Base-by-base conservation (phyloP, 1,140 invertebrate species). In the Drosophila teissieri region DNA sequence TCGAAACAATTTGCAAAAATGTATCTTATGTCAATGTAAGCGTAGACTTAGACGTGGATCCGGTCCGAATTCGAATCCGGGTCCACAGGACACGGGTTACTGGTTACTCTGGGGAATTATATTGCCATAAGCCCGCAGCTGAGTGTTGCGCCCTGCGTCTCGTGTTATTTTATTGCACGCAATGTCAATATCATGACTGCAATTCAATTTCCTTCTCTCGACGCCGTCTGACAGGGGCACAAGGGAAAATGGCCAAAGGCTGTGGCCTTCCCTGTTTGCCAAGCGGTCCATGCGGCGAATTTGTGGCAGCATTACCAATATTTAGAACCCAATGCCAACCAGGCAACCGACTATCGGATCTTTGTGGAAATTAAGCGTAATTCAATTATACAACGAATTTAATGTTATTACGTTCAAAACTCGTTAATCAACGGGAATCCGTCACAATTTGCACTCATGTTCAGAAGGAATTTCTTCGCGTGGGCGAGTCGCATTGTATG, bases 1-100 rank as follows among this genome's bases (percentile, higher is more conserved):
- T 84, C 64, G 84, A 88, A 88, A 88, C 84, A 88, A 88, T 88
- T 88, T 89, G 80, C 84, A 88, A 88, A 89, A 88, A 88, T 88
- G 84, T 89, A 88, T 83, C 84, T 89, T 80, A 80, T 88, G 84
- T 84, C 84, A 88, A 17, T 88, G 80, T 76, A 80, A 72, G 84
- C 83, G 68, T 83, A 52, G 48, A 62, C 24, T 4, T 24, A 24
- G 4, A 24, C 4, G 24, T 24, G 24, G 24, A 24, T 4, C 24
- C 24, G 4, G 24, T 24, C 24, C 24, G 24, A 24, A 24, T 24
- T 24, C 51, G 31, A n/a, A 8, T n/a, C 37, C 8, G 4, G 31
- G 8, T 14, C 40, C 40, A 11, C 22, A n/a, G 42, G 39, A 42
- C 46, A 19, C 15, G 45, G 40, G 14, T 15, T 42, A 5, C 40